These are phyloP conservation scores for Adoxophyes honmai DNA, from an alignment of 1,140 invertebrate genomes.

Conservation along the genomic window DNA sequence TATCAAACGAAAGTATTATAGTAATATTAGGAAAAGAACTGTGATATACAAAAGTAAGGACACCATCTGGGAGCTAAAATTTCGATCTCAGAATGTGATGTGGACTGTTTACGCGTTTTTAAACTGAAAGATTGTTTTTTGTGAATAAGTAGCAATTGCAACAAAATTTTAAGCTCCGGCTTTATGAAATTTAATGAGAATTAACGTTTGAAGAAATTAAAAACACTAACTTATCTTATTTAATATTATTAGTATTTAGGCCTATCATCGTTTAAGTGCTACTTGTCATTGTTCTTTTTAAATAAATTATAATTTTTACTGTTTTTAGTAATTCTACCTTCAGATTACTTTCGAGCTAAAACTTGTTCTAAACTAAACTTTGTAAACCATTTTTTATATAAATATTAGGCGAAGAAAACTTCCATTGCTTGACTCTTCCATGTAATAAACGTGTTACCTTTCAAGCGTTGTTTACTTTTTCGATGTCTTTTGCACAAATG, in stretches of 20 bases:
- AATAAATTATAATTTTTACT: background rate
- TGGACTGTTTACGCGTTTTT: slow-evolving; percentile 37
- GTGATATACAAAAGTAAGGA: slow-evolving; percentile 68
- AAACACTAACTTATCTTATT: background rate
- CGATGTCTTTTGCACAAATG: background rate
- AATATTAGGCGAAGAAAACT: background rate
- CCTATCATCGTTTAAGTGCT: background rate
- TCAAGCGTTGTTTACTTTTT: background rate
- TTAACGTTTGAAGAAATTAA: background rate
- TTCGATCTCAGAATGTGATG: slow-evolving; percentile 69
- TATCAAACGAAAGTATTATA: slow-evolving; percentile 65
- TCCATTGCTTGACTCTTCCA: background rate
- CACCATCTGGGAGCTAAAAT: slow-evolving; percentile 60
- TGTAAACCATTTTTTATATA: too few species aligned
- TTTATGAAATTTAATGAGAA: background rate
- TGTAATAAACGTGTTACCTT: slow-evolving; percentile 8
- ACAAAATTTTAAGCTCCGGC: background rate
- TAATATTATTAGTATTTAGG: background rate
- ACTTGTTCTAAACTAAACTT: background rate
- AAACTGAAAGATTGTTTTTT: background rate
- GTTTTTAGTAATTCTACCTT: background rate
- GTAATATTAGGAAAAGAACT: slow-evolving; percentile 63
- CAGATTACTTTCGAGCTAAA: background rate
- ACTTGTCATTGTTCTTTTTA: too few species aligned
- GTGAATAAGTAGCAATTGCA: background rate